Evolutionary conservation across 2,113 vertebrate species (phyloP).

Genomic region (Rhinolophus ferrumequinum): DNA sequence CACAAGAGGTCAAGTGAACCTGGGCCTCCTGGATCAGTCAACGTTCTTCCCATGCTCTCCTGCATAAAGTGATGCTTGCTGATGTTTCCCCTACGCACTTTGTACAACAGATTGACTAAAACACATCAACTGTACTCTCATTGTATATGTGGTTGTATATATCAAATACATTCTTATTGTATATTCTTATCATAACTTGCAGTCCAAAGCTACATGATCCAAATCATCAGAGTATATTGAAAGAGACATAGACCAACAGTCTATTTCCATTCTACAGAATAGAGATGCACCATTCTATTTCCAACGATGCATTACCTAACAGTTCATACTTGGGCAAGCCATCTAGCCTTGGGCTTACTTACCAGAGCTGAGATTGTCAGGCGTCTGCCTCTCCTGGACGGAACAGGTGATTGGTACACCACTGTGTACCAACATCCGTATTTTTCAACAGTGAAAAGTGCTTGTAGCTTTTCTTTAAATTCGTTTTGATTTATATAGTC

Average conservation of each 20-base stretch:
- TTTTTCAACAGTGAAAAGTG: not conserved
- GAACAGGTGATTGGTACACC: fast-evolving
- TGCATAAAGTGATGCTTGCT: not conserved
- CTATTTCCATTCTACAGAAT: too few relatives aligned
- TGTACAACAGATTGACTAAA: not conserved
- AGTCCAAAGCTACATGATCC: not conserved
- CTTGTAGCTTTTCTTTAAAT: not conserved
- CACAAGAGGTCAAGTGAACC: fast-evolving
- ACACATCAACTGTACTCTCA: not conserved
- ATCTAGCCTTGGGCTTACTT: not conserved
- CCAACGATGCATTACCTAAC: too few relatives aligned
- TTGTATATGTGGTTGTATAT: fast-evolving
- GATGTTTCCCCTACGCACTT: not conserved
- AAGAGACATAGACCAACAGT: not conserved
- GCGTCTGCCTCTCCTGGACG: not conserved
- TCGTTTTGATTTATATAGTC: not conserved
- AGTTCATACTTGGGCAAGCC: not conserved
- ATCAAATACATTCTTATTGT: not conserved
- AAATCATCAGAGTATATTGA: not conserved
- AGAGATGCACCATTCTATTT: not conserved
- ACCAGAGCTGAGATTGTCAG: too few relatives aligned
- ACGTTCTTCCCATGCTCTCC: too few relatives aligned
- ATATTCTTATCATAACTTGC: not conserved
- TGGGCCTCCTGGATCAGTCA: too few relatives aligned
- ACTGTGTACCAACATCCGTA: fast-evolving